These are phyloP conservation scores for Lucilia cuprina DNA, from an alignment of 1,140 invertebrate genomes.

Conservation along the genomic window DNA sequence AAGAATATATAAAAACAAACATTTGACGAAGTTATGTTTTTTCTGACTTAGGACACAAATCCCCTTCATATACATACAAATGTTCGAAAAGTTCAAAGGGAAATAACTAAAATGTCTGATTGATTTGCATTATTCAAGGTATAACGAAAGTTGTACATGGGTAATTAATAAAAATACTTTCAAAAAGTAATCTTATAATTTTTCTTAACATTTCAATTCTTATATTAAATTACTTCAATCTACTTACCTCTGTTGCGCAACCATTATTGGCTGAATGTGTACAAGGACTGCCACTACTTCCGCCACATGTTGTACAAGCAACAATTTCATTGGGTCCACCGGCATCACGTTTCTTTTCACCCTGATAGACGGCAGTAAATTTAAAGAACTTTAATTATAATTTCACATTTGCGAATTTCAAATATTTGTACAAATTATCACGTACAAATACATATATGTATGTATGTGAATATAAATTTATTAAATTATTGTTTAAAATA, in stretches of 20 bases:
- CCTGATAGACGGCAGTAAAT: conserved; percentile 66
- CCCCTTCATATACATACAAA: no score
- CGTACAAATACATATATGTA: not conserved
- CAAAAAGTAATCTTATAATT: not conserved
- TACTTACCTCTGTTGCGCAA: conserved; percentile 80
- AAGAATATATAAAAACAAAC: no score
- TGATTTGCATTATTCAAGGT: no score
- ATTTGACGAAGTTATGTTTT: no score
- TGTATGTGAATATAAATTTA: not conserved
- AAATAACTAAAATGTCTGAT: no score
- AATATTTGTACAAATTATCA: not conserved
- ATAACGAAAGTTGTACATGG: no score
- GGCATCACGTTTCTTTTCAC: conserved; percentile 80
- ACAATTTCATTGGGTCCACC: conserved; percentile 79
- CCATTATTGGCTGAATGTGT: conserved; percentile 86
- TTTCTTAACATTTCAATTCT: not conserved
- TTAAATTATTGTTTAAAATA: no score
- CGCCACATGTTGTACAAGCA: conserved; percentile 79
- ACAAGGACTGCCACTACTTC: conserved; percentile 74
- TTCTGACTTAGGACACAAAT: no score
- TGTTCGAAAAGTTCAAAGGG: no score
- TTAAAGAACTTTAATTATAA: conserved; percentile 54
- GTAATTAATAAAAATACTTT: not conserved
- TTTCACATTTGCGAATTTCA: conserved; percentile 28
- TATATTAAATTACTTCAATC: not conserved